Evolutionary conservation across 2,888 invertebrate genomes (phyloP).

Genomic region (Drosophila fulvimacula): DNA sequence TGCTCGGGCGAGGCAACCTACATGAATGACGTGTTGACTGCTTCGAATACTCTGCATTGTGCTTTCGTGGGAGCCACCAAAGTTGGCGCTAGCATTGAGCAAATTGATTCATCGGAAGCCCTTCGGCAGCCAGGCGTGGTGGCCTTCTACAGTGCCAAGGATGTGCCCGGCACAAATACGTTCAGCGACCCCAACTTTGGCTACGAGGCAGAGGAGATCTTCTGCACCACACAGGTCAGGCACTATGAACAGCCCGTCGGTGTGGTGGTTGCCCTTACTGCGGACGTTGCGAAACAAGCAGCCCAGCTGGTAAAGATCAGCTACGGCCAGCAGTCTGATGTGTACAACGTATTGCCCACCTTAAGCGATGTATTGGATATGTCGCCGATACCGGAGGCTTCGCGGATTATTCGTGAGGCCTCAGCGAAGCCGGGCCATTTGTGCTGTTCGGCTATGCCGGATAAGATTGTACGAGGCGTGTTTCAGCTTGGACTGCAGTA

Average conservation of each 20-base stretch:
- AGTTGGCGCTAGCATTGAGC: constrained; percentile 86
- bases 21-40: constrained; percentile 90
- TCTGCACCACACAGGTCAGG: constrained; percentile 71
- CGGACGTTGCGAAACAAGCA: constrained; percentile 87
- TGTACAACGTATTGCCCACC: constrained; percentile 71
- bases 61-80: constrained; percentile 87
- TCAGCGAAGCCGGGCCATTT: constrained; percentile 49
- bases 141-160: constrained; percentile 87
- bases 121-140: constrained; percentile 87
- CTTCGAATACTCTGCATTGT: constrained; percentile 86
- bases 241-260: constrained; percentile 92
- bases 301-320: constrained; percentile 86
- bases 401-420: constrained; percentile 62
- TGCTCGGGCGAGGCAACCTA: constrained; percentile 92
- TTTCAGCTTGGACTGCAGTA: constrained; percentile 88
- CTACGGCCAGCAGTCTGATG: constrained; percentile 82
- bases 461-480: constrained; percentile 84
- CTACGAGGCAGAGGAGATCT: constrained; percentile 83
- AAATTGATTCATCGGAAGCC: constrained; percentile 86
- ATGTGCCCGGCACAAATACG: constrained; percentile 86
- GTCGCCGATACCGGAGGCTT: constrained; percentile 44
- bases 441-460: constrained; percentile 39
- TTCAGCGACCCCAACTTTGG: constrained; percentile 86
- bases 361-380: constrained; percentile 85
- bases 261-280: constrained; percentile 88